These are phyloP conservation scores for Eutolmus rufibarbis DNA, from an alignment of 2,888 invertebrate species.

Conservation along the genomic window DNA sequence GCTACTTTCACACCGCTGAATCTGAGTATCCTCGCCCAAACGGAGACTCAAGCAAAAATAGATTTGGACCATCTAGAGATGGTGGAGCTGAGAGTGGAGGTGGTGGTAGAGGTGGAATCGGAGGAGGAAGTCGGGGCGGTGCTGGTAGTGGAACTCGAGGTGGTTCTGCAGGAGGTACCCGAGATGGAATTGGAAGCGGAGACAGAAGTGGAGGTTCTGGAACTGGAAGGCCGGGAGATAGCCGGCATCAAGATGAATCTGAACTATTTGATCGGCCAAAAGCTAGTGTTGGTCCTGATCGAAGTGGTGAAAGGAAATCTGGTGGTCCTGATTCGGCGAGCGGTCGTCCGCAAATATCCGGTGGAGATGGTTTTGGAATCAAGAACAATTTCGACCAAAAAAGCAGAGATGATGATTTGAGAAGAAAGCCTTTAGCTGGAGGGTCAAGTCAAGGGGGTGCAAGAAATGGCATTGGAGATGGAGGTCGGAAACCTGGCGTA, in stretches of 20 bases:
- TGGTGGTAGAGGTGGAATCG: background rate
- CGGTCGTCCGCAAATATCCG: background rate
- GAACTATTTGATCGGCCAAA: background rate
- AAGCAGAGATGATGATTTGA: background rate
- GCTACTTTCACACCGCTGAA: conserved; percentile 51
- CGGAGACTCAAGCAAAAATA: background rate
- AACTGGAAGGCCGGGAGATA: background rate
- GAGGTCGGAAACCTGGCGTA: background rate
- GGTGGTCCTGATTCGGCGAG: background rate
- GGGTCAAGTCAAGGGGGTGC: background rate
- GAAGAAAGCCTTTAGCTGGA: background rate
- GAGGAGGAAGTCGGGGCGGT: background rate
- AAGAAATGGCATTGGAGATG: background rate
- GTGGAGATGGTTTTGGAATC: background rate
- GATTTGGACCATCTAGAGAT: background rate
- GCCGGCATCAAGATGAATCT: background rate
- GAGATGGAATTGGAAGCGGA: background rate
- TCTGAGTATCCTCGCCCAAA: conserved; percentile 7
- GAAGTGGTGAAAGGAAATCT: background rate
- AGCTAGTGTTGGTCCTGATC: background rate
- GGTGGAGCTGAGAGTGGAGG: background rate
- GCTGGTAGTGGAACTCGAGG: background rate
- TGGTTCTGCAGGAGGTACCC: background rate
- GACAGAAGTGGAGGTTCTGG: background rate
- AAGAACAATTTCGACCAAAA: conserved; percentile 13